These are phyloP conservation scores for Orientallactaga sibirica DNA, from an alignment of 2,797 vertebrate species.

Conservation along the genomic window DNA sequence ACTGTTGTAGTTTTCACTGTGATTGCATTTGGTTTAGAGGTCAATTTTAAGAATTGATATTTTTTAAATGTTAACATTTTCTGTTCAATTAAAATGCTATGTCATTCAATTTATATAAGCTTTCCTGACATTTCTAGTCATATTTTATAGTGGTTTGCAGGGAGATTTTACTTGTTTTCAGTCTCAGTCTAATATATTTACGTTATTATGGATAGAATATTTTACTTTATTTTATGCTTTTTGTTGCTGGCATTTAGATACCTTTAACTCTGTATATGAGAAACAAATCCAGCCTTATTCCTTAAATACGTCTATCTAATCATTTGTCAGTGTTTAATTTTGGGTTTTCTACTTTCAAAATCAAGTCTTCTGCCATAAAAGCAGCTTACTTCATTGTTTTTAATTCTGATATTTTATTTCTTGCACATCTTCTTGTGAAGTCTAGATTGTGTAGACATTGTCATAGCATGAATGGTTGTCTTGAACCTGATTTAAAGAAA, in stretches of 20 bases:
- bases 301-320: neutral
- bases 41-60: neutral
- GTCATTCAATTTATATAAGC: conserved; percentile 15
- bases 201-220: neutral
- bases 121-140: neutral
- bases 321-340: neutral
- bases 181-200: conserved; percentile 2
- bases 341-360: neutral
- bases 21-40: neutral
- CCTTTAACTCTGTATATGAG: neutral
- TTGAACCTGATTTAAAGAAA: neutral
- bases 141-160: neutral
- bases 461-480: neutral
- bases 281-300: neutral
- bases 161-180: neutral
- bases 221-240: neutral
- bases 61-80: conserved; percentile 45
- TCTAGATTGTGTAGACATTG: neutral
- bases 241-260: neutral
- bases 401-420: neutral
- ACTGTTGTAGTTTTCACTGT: neutral
- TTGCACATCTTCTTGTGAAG: neutral
- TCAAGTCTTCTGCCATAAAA: neutral
- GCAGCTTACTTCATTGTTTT: neutral
- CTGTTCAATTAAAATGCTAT: neutral